A percentile compares a stretch with the other conserved stretches of the same genome.
Evolutionary conservation across 2,113 vertebrate genomes (phyloP).

Genomic region (Nematolebias whitei): DNA sequence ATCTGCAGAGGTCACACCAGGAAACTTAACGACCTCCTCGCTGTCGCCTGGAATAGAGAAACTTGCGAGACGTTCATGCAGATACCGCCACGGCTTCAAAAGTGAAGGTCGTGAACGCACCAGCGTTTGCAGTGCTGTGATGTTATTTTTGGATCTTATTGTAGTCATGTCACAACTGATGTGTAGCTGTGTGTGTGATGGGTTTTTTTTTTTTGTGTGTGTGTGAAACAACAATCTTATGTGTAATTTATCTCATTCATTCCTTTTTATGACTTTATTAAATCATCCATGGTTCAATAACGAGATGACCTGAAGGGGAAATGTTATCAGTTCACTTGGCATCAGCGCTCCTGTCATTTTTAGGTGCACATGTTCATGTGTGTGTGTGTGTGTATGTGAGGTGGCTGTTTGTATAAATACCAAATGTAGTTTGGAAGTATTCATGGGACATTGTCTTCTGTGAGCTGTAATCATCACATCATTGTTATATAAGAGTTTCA

Average conservation of each 20-base stretch:
- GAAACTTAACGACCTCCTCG: not conserved
- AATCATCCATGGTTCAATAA: slow-evolving; percentile 25
- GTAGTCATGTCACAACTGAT: too few species aligned
- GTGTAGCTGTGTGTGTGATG: not conserved
- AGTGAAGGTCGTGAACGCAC: not conserved
- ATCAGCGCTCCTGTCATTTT: not conserved
- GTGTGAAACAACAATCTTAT: not conserved
- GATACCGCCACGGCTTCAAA: not conserved
- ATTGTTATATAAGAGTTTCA: slow-evolving; percentile 49
- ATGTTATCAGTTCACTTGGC: slow-evolving; percentile 33
- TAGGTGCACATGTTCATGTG: not conserved
- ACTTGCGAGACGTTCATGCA: not conserved
- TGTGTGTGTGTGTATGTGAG: not conserved
- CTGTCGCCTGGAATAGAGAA: slow-evolving; percentile 9
- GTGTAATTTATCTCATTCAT: slow-evolving; percentile 6
- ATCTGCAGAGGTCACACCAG: slow-evolving; percentile 15
- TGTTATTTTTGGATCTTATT: slow-evolving; percentile 37
- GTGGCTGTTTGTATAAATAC: not conserved
- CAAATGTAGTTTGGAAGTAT: too few species aligned
- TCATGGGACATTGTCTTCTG: slow-evolving; percentile 1
- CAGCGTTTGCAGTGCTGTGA: not conserved
- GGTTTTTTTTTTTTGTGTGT: not conserved
- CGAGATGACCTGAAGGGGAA: slow-evolving; percentile 27
- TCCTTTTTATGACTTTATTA: slow-evolving; percentile 20
- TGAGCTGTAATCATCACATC: slow-evolving; percentile 37